Conservation (phyloP, 2,113 vertebrate genomes). For the Chamaetylas fuelleborni region DNA sequence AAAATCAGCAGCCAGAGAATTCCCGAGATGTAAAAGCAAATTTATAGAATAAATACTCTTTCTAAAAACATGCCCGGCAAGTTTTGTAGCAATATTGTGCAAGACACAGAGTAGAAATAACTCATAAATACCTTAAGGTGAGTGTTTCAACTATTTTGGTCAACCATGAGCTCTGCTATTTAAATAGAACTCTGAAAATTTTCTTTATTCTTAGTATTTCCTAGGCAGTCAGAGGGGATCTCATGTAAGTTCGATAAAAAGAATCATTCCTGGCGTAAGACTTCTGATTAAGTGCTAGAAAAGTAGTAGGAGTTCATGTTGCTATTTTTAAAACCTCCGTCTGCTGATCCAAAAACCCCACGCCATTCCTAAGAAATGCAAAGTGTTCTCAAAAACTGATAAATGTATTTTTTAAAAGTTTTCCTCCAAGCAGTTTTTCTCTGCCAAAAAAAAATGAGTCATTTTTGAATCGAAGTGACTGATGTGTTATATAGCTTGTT, state of each 20-base stretch:
- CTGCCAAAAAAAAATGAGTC: background rate
- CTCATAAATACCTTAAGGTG: background rate
- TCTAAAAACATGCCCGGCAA: background rate
- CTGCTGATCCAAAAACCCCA: background rate
- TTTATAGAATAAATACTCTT: background rate
- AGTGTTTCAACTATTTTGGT: background rate
- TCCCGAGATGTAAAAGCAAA: background rate
- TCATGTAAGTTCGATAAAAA: background rate
- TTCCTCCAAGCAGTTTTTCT: background rate
- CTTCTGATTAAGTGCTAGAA: background rate
- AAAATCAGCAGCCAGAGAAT: background rate
- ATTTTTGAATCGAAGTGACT: background rate
- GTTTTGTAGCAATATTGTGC: background rate
- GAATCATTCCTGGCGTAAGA: background rate
- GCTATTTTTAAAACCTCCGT: constrained; percentile 26
- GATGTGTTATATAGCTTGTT: background rate
- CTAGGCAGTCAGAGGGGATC: background rate
- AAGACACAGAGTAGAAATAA: background rate
- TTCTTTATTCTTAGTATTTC: background rate
- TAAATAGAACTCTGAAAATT: background rate
- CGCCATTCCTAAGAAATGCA: background rate
- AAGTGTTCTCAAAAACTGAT: background rate
- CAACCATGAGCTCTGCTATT: background rate
- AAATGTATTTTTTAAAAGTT: rapidly evolving
- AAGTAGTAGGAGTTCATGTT: background rate